Evolutionary conservation across 2,797 vertebrate genomes (phyloP), one percentile per base, ranked within the genome.

Genomic region (Arctocebus calabarensis): DNA sequence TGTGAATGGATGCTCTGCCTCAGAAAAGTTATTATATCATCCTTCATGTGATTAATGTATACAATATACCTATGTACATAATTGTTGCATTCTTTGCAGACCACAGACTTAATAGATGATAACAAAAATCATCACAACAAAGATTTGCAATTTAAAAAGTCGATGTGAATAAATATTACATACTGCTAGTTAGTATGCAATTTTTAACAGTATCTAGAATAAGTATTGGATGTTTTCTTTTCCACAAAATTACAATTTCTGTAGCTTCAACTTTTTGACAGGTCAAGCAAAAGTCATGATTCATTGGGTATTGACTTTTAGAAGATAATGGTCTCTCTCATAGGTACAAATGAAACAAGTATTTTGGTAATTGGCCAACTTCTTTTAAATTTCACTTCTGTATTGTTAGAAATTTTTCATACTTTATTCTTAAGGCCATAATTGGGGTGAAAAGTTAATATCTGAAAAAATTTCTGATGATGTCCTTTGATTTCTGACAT

Each of bases 401-500:
- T 45, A 19, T 73, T 71, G 0, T 90, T 94, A 88, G 17, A 94
- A 94, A 20, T n/a, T 29, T 68, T 88, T 66, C 17, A 48, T 1
- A 34, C 8, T 91, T 87, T 79, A 52, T 89, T 92, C n/a, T 93
- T 86, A 86, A 79, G 37, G 7, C 16, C 62, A 66, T 89, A 84
- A 95, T 88, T 89, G 32, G 37, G 59, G 61, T 79, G 48, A 94
- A 95, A 90, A 85, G 7, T 88, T 94, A 93, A 94, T 68, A 95
- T 78, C 62, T 83, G 32, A 96, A 64, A 94, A 85, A 37, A 48
- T 86, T 71, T 96, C 77, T 87, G 9, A 0, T 95, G 17, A 14
- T 91, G 3, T 78, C 22, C 1, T 88, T 96, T 97, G 57, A 90
- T 84, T 96, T 84, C 37, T 97, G 74, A 91, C 23, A 95, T 94